Evolutionary conservation across 2,113 vertebrate species (phyloP).

Genomic region (Pogona vitticeps): DNA sequence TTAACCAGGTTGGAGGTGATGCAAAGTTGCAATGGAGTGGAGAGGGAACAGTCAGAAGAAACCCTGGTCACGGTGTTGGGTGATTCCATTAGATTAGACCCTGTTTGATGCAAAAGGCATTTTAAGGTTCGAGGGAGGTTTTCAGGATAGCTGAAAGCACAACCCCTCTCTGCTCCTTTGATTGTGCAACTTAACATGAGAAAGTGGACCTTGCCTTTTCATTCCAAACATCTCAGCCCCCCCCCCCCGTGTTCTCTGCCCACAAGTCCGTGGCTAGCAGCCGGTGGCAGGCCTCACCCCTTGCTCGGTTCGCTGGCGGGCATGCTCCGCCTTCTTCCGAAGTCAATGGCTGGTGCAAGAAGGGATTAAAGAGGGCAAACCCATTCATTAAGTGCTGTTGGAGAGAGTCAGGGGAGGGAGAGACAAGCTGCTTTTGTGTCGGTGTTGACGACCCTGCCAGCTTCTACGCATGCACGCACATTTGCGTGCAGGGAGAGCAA

Average conservation of each 20-base stretch:
- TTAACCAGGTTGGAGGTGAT: too few species aligned
- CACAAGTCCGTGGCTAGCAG: too few species aligned
- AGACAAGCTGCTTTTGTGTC: background rate
- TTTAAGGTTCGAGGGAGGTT: too few species aligned
- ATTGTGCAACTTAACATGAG: too few species aligned
- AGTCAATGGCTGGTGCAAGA: background rate
- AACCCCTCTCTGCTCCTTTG: too few species aligned
- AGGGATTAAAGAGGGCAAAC: background rate
- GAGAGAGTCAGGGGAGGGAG: background rate
- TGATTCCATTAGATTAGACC: background rate
- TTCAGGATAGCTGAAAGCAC: too few species aligned
- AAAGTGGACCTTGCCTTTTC: background rate
- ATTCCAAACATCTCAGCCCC: background rate
- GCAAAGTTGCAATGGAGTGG: too few species aligned
- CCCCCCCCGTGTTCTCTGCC: too few species aligned
- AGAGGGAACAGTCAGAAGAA: background rate
- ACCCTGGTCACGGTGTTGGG: background rate
- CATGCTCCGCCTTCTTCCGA: background rate
- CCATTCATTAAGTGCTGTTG: background rate
- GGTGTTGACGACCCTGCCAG: background rate
- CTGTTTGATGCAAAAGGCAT: background rate
- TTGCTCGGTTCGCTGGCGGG: too few species aligned
- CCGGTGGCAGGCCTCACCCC: background rate
- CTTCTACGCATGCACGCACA: background rate
- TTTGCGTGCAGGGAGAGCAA: fast-evolving